A percentile compares a stretch with the other conserved stretches of the same genome.
phyloP scores from a whole-genome alignment of 2,113 vertebrate species.

The Picathartes gymnocephalus region DNA sequence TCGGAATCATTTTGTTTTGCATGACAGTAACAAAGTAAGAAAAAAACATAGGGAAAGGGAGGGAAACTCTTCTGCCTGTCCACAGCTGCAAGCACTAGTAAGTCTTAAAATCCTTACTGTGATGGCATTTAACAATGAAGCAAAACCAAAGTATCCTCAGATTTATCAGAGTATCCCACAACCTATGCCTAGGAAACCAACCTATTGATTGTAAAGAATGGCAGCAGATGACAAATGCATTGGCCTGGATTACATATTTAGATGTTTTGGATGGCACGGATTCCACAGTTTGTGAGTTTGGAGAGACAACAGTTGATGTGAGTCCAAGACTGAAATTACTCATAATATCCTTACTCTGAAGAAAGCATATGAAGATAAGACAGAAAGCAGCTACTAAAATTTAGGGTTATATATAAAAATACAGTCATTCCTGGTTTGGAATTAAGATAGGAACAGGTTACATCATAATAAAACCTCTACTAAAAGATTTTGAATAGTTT shows the following conservation, averaged over 20 bases:
- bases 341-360: neutral
- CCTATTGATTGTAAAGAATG: neutral
- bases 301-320: neutral
- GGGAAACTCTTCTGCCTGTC: neutral
- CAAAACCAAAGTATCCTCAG: neutral
- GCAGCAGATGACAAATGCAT: neutral
- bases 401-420: neutral
- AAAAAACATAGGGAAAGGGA: neutral
- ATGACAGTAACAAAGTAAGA: neutral
- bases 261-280: neutral
- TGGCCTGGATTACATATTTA: neutral
- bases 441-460: neutral
- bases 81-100: neutral
- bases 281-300: neutral
- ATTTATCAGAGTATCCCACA: neutral
- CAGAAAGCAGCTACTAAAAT: neutral
- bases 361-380: neutral
- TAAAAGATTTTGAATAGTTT: neutral
- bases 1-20: neutral
- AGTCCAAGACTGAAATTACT: neutral
- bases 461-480: neutral
- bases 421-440: neutral
- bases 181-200: neutral
- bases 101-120: neutral
- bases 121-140: neutral